These are phyloP conservation scores for Girardinichthys multiradiatus DNA, from an alignment of 2,113 vertebrate genomes.

Conservation along the genomic window DNA sequence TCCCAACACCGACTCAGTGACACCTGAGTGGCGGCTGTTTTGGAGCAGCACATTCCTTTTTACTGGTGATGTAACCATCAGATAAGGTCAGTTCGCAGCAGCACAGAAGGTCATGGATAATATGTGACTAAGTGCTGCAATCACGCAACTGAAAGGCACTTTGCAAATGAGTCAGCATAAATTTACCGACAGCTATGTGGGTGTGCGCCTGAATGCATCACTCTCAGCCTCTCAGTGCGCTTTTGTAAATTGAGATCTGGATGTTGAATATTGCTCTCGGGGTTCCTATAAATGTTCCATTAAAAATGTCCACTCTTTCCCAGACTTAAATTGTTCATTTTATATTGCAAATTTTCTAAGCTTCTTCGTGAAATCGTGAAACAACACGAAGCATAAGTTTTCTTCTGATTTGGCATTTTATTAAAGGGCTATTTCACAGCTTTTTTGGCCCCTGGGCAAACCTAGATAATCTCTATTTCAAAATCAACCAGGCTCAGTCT, in stretches of 20 bases:
- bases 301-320: neutral
- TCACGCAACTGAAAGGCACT: conserved; percentile 66
- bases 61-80: conserved; percentile 72
- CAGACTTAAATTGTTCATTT: neutral
- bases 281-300: neutral
- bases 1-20: conserved; percentile 39
- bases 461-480: neutral
- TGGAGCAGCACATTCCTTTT: conserved; percentile 61
- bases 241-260: conserved; percentile 28
- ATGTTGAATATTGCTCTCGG: conserved; percentile 31
- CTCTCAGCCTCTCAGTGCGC: conserved; percentile 11
- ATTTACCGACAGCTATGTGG: conserved; percentile 45
- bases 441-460: neutral
- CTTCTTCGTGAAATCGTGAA: too few species aligned
- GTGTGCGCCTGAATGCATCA: conserved; percentile 21
- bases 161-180: conserved; percentile 62
- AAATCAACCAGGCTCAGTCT: neutral
- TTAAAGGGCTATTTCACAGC: too few species aligned
- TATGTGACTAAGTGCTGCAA: conserved; percentile 76
- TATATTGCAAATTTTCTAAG: neutral
- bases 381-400: too few species aligned
- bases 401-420: too few species aligned
- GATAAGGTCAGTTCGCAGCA: conserved; percentile 61
- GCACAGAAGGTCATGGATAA: conserved; percentile 66
- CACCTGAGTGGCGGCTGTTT: conserved; percentile 55